Conservation (phyloP, 2,888 invertebrate genomes). For the Lasioglossum pauxillum region DNA sequence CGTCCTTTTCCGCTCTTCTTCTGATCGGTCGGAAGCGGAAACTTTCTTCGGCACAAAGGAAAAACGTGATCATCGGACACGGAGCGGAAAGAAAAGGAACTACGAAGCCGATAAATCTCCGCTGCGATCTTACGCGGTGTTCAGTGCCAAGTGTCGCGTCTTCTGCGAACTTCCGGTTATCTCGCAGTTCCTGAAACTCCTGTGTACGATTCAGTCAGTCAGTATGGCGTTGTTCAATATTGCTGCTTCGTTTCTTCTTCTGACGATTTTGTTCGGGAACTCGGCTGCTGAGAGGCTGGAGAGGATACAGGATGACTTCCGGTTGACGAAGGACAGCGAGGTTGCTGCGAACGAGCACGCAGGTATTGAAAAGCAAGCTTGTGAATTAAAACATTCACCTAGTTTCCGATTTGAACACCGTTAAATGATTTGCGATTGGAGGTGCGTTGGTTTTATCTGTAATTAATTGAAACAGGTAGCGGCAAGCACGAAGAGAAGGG, state of each 20-base stretch:
- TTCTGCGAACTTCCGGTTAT: not conserved
- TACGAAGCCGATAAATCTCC: conserved; percentile 52
- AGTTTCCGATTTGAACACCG: not conserved
- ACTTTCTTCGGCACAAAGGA: conserved; percentile 44
- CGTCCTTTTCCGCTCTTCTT: conserved; percentile 32
- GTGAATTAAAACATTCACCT: not conserved
- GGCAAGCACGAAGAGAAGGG: conserved; percentile 71
- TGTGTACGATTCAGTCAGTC: not conserved
- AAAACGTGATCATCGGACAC: conserved; percentile 37
- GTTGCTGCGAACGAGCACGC: conserved; percentile 69
- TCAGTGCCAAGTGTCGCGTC: conserved; percentile 44
- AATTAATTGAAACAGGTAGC: conserved; percentile 61
- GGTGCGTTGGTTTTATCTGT: conserved; percentile 34
- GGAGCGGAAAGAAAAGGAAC: conserved; percentile 38
- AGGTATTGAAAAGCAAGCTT: not conserved
- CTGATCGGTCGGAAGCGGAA: conserved; percentile 46
- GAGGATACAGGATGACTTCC: conserved; percentile 69
- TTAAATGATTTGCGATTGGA: not conserved
- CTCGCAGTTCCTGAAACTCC: not conserved
- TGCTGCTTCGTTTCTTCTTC: conserved; percentile 21
- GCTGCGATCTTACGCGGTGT: conserved; percentile 22
- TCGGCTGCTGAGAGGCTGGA: conserved; percentile 62
- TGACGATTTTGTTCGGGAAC: conserved; percentile 1
- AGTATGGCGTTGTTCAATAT: conserved; percentile 22
- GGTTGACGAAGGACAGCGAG: conserved; percentile 72